A percentile compares a stretch with the other conserved stretches of the same genome.
phyloP scores from a whole-genome alignment of 2,113 vertebrate genomes.

The Hirundichthys speculiger region DNA sequence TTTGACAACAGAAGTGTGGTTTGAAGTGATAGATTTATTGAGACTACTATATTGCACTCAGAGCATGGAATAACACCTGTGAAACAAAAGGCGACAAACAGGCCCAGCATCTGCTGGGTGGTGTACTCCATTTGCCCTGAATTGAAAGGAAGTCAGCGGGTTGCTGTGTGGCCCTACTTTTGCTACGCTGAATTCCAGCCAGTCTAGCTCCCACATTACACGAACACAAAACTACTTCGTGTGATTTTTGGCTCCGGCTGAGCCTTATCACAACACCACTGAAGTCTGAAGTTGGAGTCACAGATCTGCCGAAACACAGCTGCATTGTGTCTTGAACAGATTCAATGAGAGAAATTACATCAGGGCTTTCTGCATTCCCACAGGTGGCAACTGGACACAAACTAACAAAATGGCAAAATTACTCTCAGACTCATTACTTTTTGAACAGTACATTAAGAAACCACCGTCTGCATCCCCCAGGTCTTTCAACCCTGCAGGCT shows the following conservation, averaged over 20 bases:
- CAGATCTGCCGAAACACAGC: constrained; percentile 56
- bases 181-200: constrained; percentile 47
- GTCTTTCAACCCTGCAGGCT: constrained; percentile 20
- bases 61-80: constrained; percentile 45
- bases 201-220: constrained; percentile 55
- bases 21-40: constrained; percentile 14
- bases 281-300: constrained; percentile 27
- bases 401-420: constrained; percentile 37
- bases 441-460: constrained; percentile 30
- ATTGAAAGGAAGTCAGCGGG: constrained; percentile 42
- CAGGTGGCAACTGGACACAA: constrained; percentile 42
- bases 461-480: background rate
- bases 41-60: constrained; percentile 1
- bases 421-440: constrained; percentile 42
- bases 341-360: constrained; percentile 63
- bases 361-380: constrained; percentile 54
- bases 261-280: constrained; percentile 51
- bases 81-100: constrained; percentile 49
- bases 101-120: constrained; percentile 50
- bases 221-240: constrained; percentile 65
- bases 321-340: constrained; percentile 59
- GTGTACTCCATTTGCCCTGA: constrained; percentile 51
- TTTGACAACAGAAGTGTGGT: background rate
- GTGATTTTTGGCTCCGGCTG: constrained; percentile 60
- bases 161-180: constrained; percentile 55